A percentile compares a stretch with the other conserved stretches of the same genome.
Conservation (phyloP, 2,888 invertebrate species). For the Leucophenga montana region DNA sequence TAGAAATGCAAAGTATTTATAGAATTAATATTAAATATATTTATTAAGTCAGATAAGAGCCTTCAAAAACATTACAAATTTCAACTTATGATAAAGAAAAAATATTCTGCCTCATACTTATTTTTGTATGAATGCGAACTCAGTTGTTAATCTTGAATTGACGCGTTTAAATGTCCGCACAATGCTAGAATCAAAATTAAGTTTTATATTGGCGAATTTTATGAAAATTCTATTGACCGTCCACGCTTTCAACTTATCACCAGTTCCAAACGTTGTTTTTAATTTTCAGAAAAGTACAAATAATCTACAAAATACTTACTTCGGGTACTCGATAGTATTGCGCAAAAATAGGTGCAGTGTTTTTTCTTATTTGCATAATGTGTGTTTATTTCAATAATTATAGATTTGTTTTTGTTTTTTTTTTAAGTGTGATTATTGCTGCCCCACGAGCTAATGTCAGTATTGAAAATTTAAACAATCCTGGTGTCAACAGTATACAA, state of each 20-base stretch:
- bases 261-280: slow-evolving; percentile 50
- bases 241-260: slow-evolving; percentile 51
- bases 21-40: no score
- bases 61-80: no score
- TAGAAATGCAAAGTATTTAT: no score
- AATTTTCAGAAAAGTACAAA: slow-evolving; percentile 23
- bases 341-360: slow-evolving; percentile 38
- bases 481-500: no score
- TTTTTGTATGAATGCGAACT: no score
- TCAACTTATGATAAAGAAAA: no score
- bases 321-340: slow-evolving; percentile 47
- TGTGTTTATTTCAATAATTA: neutral
- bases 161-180: neutral
- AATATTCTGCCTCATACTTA: no score
- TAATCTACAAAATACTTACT: slow-evolving; percentile 42
- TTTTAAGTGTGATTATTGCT: slow-evolving; percentile 71
- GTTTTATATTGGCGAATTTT: neutral
- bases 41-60: no score
- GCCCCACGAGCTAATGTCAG: slow-evolving; percentile 73
- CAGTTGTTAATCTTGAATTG: no score
- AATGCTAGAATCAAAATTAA: neutral
- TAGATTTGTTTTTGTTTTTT: neutral
- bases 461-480: slow-evolving; percentile 33
- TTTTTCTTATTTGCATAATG: no score
- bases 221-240: neutral